Evolutionary conservation across 2,888 invertebrate genomes (phyloP).

Genomic region (Drosophila nr. perissopoda): DNA sequence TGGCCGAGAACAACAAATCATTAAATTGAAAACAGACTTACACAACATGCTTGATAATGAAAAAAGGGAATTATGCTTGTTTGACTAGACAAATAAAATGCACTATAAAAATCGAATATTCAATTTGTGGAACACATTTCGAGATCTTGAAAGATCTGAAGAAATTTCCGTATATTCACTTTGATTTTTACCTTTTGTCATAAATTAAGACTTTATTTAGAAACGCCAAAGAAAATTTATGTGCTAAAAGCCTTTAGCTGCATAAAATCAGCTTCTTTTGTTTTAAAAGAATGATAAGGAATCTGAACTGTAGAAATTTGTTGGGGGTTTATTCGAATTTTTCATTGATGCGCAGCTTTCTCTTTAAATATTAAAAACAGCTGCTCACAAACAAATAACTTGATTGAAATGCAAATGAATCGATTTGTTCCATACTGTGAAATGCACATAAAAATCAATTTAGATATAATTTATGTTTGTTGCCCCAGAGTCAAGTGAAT

Average conservation of each 20-base stretch:
- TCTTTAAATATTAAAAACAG: not conserved
- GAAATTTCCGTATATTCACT: not conserved
- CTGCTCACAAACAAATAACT: not conserved
- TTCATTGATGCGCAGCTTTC: not conserved
- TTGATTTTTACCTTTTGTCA: not conserved
- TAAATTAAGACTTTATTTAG: no score
- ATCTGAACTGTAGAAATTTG: not conserved
- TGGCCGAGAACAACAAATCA: not conserved
- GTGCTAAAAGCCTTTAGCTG: not conserved
- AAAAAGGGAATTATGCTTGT: not conserved
- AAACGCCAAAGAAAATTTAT: not conserved
- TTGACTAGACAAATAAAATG: not conserved
- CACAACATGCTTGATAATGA: not conserved
- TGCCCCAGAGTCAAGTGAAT: not conserved
- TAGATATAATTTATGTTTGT: not conserved
- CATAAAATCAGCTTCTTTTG: not conserved
- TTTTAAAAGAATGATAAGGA: not conserved
- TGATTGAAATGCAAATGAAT: not conserved
- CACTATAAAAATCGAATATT: not conserved
- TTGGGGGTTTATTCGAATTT: not conserved
- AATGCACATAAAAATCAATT: not conserved
- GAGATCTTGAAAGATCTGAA: not conserved
- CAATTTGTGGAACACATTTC: not conserved
- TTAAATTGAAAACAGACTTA: not conserved
- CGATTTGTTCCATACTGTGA: not conserved